These are phyloP conservation scores for Pterocles orientalis DNA, from an alignment of 2,113 vertebrate species.

Conservation along the genomic window DNA sequence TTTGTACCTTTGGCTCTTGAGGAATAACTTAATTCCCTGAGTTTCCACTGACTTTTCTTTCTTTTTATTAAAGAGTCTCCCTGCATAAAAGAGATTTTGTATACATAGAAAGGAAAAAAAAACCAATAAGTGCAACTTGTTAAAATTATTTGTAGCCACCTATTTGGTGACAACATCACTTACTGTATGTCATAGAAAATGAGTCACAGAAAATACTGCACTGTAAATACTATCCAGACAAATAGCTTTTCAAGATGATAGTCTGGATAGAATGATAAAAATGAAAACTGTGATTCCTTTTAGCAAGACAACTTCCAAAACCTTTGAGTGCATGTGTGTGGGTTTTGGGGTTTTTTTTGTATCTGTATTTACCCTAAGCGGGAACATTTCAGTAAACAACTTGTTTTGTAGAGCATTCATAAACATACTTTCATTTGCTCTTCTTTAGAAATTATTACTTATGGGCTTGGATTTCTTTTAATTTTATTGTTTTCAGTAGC, in stretches of 20 bases:
- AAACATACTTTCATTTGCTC: background rate
- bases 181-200: background rate
- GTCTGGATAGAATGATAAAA: background rate
- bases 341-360: background rate
- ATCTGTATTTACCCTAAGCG: background rate
- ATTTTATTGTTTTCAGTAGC: conserved; percentile 40
- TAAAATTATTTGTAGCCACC: background rate
- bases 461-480: background rate
- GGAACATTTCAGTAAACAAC: background rate
- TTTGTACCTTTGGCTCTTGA: background rate
- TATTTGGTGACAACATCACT: background rate
- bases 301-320: background rate
- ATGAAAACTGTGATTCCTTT: background rate
- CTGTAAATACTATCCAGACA: background rate
- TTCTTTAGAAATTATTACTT: background rate
- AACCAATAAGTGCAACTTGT: background rate
- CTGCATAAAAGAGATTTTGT: background rate
- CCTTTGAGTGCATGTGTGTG: background rate
- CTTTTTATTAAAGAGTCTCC: background rate
- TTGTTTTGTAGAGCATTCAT: background rate
- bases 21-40: background rate
- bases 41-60: background rate
- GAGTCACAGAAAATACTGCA: background rate
- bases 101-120: background rate
- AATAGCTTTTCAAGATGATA: background rate